Base-by-base conservation (phyloP, 1,140 invertebrate genomes). In the Aphaenogaster rudis region DNA sequence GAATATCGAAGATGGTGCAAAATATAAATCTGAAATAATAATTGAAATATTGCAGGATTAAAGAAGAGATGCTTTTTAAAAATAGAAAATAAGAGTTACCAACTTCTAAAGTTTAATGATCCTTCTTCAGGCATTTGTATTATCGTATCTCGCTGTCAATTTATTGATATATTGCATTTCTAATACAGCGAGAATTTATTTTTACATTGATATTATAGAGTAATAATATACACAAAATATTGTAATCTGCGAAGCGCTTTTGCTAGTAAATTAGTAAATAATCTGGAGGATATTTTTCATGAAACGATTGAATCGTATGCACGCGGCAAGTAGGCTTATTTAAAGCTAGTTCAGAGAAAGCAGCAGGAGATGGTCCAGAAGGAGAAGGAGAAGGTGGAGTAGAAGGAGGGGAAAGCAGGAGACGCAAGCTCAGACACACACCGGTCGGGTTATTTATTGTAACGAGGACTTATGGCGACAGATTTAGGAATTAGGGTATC, bases 381-480 rank as follows among this genome's bases (percentile, higher is more conserved):
- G 63, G 61, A 77, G 74, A 48, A 64, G 36, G 66, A 28, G 36
- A 42, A 80, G 84, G 72, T 78, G 50, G 86, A 78, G 87, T 66
- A 80, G 84, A 78, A 81, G 63, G 85, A 72, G 42, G 76, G 74
- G 77, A 66, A 87, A 87, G 89, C 88, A 88, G 88, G 86, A 91
- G 91, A 88, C 88, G 86, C 86, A 90, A 90, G 90, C 86, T 87
- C 89, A 89, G 89, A 92, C 92, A 92, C 93, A 95, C 92, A 95
- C 94, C 90, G 91, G 88, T 86, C 91, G 90, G 94, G 94, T 94
- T 95, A 95, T 95, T 95, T 95, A 95, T 95, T 93, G 94, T 95
- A 95, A 95, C 95, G 93, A 95, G 94, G 94, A 95, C 95, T 95
- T 95, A 95, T 95, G 95, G 95, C 95, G 95, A 95, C 95, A 95